Evolutionary conservation across 1,140 invertebrate species (phyloP).

Genomic region (Hestina assimilis): DNA sequence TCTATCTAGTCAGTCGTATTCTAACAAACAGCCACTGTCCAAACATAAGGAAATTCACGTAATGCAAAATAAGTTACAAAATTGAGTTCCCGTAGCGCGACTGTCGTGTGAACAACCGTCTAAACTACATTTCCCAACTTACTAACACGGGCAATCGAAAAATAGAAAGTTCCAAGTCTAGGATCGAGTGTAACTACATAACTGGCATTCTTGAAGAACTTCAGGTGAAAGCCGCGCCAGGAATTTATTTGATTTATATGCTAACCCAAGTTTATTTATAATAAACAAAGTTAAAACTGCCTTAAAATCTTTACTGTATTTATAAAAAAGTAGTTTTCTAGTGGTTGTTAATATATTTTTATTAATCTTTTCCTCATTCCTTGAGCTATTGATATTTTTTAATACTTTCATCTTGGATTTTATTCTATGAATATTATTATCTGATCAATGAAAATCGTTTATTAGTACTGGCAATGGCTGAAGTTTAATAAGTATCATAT

Average conservation of each 20-base stretch:
- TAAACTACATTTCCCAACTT: conserved; percentile 71
- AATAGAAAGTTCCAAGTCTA: conserved; percentile 67
- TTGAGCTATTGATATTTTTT: too few relatives aligned
- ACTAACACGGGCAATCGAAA: conserved; percentile 73
- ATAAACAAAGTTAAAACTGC: not conserved
- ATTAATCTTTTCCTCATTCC: too few relatives aligned
- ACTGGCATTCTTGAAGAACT: conserved; percentile 70
- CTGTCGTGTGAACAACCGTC: conserved; percentile 55
- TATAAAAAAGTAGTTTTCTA: too few relatives aligned
- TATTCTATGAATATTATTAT: too few relatives aligned
- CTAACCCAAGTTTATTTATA: conserved; percentile 28
- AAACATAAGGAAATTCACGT: conserved; percentile 46
- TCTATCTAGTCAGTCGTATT: conserved; percentile 6
- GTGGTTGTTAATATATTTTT: too few relatives aligned
- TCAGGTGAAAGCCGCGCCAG: conserved; percentile 55
- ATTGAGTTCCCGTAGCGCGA: conserved; percentile 52
- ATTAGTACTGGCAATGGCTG: too few relatives aligned
- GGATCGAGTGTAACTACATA: conserved; percentile 64
- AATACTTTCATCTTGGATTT: too few relatives aligned
- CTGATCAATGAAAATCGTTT: too few relatives aligned
- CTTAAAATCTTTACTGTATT: not conserved
- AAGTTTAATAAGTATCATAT: too few relatives aligned
- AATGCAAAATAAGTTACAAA: conserved; percentile 66
- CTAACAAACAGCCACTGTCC: conserved; percentile 29
- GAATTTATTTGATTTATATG: conserved; percentile 60